Conservation (phyloP, 53 echinoderm and acorn worm genomes). For the Mesocentrotus franciscanus region DNA sequence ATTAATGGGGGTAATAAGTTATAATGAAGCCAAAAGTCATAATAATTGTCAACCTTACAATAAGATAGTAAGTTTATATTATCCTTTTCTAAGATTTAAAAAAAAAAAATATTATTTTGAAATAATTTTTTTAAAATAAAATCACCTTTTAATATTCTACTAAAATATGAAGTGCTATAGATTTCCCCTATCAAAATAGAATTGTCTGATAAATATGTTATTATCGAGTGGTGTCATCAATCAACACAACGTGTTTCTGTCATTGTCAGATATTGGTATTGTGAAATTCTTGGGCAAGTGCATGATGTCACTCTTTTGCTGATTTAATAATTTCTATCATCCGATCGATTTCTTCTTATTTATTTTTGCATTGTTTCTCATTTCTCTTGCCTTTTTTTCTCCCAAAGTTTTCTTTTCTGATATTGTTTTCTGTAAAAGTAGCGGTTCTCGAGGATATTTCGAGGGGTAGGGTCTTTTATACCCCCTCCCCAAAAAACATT, state of each 20-base stretch:
- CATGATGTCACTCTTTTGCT: neutral
- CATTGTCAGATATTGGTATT: conserved; percentile 62
- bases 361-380: neutral
- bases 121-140: neutral
- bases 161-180: too few relatives aligned
- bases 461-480: too few relatives aligned
- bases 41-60: neutral
- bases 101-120: neutral
- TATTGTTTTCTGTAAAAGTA: too few relatives aligned
- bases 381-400: too few relatives aligned
- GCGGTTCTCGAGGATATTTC: too few relatives aligned
- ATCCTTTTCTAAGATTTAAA: too few relatives aligned
- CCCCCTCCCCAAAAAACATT: too few relatives aligned
- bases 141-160: neutral
- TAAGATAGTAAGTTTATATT: neutral
- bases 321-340: neutral
- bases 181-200: conserved; percentile 6
- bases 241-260: conserved; percentile 66
- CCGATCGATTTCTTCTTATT: too few relatives aligned
- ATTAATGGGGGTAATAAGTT: neutral
- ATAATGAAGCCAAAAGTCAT: neutral
- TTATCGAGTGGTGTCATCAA: conserved; percentile 64
- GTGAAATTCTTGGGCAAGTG: conserved; percentile 25
- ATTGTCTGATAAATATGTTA: conserved; percentile 39
- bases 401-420: too few relatives aligned